These are phyloP conservation scores for Charanyca ferruginea DNA, from an alignment of 2,888 invertebrate genomes.

Conservation along the genomic window DNA sequence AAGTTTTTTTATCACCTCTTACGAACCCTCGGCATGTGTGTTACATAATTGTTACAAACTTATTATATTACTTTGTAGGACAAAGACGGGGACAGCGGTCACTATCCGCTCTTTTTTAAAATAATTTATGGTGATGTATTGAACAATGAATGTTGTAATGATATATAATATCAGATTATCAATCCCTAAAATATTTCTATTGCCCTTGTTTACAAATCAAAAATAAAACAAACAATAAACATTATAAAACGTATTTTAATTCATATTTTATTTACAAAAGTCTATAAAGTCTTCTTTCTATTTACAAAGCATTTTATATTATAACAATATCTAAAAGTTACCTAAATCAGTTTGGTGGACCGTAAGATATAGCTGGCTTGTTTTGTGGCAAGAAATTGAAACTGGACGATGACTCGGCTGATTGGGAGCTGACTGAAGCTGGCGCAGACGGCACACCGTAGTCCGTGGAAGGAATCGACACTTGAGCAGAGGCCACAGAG, in stretches of 20 bases:
- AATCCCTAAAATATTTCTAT: background rate
- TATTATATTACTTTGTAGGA: slow-evolving; percentile 68
- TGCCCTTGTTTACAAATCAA: background rate
- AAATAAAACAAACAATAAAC: slow-evolving; percentile 57
- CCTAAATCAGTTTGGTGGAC: slow-evolving; percentile 77
- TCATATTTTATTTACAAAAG: slow-evolving; percentile 71
- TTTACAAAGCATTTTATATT: slow-evolving; percentile 67
- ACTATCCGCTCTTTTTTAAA: slow-evolving; percentile 78
- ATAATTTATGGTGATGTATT: slow-evolving; percentile 76
- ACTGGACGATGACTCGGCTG: slow-evolving; percentile 60
- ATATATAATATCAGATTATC: background rate
- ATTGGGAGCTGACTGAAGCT: slow-evolving; percentile 33
- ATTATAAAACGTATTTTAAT: slow-evolving; percentile 46
- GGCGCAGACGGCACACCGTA: slow-evolving; percentile 75
- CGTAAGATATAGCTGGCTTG: slow-evolving; percentile 80
- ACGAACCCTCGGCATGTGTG: slow-evolving; percentile 15
- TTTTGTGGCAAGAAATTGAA: slow-evolving; percentile 80
- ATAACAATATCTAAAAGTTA: slow-evolving; percentile 44
- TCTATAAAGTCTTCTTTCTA: slow-evolving; percentile 60
- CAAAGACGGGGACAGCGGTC: slow-evolving; percentile 41
- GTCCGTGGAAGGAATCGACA: slow-evolving; percentile 64
- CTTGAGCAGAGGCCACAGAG: slow-evolving; percentile 62
- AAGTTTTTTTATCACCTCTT: slow-evolving; percentile 66
- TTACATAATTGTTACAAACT: slow-evolving; percentile 38
- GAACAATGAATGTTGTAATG: slow-evolving; percentile 39